A percentile compares a stretch with the other conserved stretches of the same genome.
Conservation (phyloP, 2,113 vertebrate genomes). For the Sinocyclocheilus maitianheensis region DNA sequence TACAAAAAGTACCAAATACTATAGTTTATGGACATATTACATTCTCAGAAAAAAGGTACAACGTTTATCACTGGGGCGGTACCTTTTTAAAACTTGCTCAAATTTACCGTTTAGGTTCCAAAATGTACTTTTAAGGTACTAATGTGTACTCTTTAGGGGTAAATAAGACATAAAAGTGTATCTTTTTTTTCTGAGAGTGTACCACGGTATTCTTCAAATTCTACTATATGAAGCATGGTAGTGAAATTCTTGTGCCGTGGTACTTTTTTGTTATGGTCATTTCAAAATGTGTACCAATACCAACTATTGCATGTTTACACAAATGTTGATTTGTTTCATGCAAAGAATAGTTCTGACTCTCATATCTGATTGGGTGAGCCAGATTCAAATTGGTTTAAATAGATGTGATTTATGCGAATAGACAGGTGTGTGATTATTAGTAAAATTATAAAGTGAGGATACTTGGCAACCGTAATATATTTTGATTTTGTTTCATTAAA, state of each 20-base stretch:
- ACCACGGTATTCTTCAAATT: neutral
- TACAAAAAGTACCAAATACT: neutral
- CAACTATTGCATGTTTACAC: too few relatives aligned
- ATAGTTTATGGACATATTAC: neutral
- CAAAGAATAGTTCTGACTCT: neutral
- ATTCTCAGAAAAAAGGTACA: neutral
- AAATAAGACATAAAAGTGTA: neutral
- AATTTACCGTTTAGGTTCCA: neutral
- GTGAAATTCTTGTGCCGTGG: neutral
- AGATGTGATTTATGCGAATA: neutral
- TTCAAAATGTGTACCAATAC: neutral
- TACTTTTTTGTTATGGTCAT: neutral
- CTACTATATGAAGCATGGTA: neutral
- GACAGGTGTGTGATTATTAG: neutral
- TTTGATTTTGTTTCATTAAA: neutral
- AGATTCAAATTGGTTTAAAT: neutral
- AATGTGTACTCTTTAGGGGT: neutral
- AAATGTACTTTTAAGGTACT: neutral
- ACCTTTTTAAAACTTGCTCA: neutral
- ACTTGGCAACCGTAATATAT: neutral
- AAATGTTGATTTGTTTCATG: neutral
- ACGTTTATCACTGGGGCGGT: neutral
- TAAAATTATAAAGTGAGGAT: neutral
- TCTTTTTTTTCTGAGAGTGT: too few relatives aligned
- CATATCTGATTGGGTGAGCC: neutral